Evolutionary conservation across 1,140 invertebrate species (phyloP).

Genomic region (Drosophila nikananu): DNA sequence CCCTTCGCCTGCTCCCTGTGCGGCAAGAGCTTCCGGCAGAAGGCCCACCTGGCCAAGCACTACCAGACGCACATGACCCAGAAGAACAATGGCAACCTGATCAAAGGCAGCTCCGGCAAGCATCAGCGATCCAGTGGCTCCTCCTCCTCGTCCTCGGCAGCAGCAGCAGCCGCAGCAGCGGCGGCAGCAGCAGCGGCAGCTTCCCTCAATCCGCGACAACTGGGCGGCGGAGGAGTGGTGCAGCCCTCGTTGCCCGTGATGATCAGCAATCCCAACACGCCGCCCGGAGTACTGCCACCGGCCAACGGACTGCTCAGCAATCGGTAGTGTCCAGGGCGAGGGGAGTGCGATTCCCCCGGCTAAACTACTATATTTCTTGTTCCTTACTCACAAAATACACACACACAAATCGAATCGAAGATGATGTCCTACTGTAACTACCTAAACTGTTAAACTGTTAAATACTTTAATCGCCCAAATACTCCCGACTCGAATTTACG

Average conservation of each 20-base stretch:
- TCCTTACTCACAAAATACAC: slow-evolving; percentile 71
- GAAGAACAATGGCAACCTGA: slow-evolving; percentile 87
- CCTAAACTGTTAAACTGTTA: slow-evolving; percentile 23
- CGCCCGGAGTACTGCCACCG: slow-evolving; percentile 67
- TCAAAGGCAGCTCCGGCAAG: slow-evolving; percentile 71
- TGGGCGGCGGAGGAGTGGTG: slow-evolving; percentile 31
- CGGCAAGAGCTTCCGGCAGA: slow-evolving; percentile 96
- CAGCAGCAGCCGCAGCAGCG: slow-evolving; percentile 9
- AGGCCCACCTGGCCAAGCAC: slow-evolving; percentile 98
- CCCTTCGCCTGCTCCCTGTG: slow-evolving; percentile 95
- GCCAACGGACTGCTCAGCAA: slow-evolving; percentile 80
- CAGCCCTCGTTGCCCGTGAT: slow-evolving; percentile 49
- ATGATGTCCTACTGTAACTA: slow-evolving; percentile 39
- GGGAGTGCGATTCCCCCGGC: slow-evolving; percentile 14
- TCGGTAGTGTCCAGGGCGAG: slow-evolving; percentile 60
- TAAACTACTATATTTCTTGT: slow-evolving; percentile 75
- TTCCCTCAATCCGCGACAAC: slow-evolving; percentile 53
- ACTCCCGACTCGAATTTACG: slow-evolving; percentile 65
- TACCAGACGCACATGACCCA: slow-evolving; percentile 97
- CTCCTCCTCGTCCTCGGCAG: not conserved
- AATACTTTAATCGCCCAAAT: slow-evolving; percentile 51
- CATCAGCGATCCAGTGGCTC: slow-evolving; percentile 58
- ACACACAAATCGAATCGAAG: slow-evolving; percentile 21
- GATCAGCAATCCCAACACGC: slow-evolving; percentile 69
- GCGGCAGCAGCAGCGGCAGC: slow-evolving; percentile 19